phyloP scores from a whole-genome alignment of 1,140 invertebrate species.

The Adoxophyes honmai region DNA sequence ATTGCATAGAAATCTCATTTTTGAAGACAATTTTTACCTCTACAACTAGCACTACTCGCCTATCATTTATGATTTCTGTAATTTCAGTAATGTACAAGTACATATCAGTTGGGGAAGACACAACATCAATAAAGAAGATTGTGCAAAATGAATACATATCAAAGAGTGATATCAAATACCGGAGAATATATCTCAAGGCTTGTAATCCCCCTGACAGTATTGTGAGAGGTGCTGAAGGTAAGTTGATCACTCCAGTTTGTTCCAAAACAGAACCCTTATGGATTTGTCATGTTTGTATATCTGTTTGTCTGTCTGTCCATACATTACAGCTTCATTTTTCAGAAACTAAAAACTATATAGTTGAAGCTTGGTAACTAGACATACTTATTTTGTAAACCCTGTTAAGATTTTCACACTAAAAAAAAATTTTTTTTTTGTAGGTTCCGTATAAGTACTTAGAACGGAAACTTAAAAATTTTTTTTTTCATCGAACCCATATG shows the following conservation, averaged over 20 bases:
- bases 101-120: conserved; percentile 77
- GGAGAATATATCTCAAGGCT: conserved; percentile 78
- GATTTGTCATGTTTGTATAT: background rate
- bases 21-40: no score
- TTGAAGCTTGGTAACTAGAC: no score
- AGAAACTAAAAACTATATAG: no score
- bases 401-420: no score
- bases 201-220: conserved; percentile 84
- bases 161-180: conserved; percentile 79
- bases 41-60: conserved; percentile 1
- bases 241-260: no score
- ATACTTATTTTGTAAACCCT: no score
- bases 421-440: no score
- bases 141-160: conserved; percentile 72
- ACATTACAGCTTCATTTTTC: no score
- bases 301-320: background rate
- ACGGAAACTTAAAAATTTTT: no score
- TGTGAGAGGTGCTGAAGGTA: conserved; percentile 82
- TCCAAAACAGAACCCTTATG: background rate
- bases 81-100: conserved; percentile 86
- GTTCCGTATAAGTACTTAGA: no score
- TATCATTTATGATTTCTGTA: conserved; percentile 10
- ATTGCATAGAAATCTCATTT: no score
- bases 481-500: no score
- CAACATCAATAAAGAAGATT: conserved; percentile 59